Base-by-base conservation (phyloP, 2,888 invertebrate species). In the Lasioglossum malachurum region DNA sequence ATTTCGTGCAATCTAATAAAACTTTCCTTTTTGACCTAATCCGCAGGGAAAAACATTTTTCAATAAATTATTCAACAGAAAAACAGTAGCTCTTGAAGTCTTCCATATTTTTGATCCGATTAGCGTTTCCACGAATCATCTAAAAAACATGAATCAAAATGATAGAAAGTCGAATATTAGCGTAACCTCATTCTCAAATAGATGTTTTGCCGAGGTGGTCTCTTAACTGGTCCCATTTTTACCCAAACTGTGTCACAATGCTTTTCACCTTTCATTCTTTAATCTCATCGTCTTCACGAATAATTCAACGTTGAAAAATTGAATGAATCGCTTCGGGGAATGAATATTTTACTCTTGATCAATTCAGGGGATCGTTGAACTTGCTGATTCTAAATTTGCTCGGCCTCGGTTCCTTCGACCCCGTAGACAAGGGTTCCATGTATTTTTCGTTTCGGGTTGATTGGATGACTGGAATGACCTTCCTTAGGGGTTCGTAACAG, bases 401-500 rank as follows among this genome's bases (percentile, higher is more conserved):
- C n/a, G 12, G n/a, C 5, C n/a, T n/a, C n/a, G 3, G 57, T 67
- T 38, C 41, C 69, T 69, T n/a, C n/a, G 12, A 12, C 1, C 41
- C 12, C 5, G 71, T 27, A 14, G 38, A 14, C 41, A 14, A n/a
- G 41, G 64, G 64, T 35, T n/a, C 23, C 41, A n/a, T 41, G 41
- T 69, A 71, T n/a, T 71, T 44, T 71, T 71, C n/a, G 71, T 71
- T n/a, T 71, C n/a, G n/a, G 14, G 23, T 71, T 71, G 71, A 71
- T 71, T 71, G 71, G 71, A 71, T 71, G 71, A 71, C 71, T 38
- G 4, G 71, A 41, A n/a, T 41, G 38, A 71, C 38, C 71, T 71
- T 71, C 71, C 41, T 71, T 41, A 71, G 41, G 71, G 71, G 71
- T 41, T 38, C 41, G 41, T n/a, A 71, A 14, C 71, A 71, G 38